A percentile compares a stretch with the other conserved stretches of the same genome.
Evolutionary conservation across 35 echinoderm and acorn worm genomes (phyloP).

Genomic region (Ophiothrix spiculata): DNA sequence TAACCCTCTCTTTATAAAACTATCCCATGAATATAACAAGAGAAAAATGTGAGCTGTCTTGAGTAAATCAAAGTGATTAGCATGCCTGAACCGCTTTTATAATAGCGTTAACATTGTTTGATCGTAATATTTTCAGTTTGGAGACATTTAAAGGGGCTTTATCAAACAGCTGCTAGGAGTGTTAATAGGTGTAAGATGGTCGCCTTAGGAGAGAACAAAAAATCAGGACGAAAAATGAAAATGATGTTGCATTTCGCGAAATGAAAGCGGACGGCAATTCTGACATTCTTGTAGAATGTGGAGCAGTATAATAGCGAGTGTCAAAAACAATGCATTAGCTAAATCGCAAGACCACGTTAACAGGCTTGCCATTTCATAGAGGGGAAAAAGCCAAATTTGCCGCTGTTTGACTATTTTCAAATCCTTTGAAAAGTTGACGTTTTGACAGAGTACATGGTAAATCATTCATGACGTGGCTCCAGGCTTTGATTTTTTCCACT

Average conservation of each 20-base stretch:
- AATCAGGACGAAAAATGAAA: neutral
- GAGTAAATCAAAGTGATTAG: conserved; percentile 6
- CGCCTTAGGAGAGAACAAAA: neutral
- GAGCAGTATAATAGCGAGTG: conserved; percentile 3
- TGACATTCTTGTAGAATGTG: neutral
- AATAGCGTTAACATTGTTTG: conserved; percentile 3
- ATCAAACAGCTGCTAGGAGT: neutral
- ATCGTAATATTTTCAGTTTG: neutral
- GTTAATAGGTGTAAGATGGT: neutral
- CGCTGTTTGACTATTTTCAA: neutral
- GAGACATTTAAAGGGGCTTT: neutral
- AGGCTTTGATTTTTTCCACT: neutral
- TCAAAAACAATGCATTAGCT: conserved; percentile 10
- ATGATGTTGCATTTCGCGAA: neutral
- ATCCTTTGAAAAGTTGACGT: conserved; percentile 11
- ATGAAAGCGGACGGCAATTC: neutral
- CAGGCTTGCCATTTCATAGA: conserved; percentile 12
- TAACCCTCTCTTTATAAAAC: neutral
- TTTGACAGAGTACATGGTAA: neutral
- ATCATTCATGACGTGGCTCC: neutral
- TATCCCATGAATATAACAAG: neutral
- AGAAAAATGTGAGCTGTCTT: neutral
- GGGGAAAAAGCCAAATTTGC: conserved; percentile 14
- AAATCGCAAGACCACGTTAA: conserved; percentile 12
- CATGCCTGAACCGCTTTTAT: neutral